Base-by-base conservation (phyloP, 2,888 invertebrate genomes). In the Hypolimnas misippus region DNA sequence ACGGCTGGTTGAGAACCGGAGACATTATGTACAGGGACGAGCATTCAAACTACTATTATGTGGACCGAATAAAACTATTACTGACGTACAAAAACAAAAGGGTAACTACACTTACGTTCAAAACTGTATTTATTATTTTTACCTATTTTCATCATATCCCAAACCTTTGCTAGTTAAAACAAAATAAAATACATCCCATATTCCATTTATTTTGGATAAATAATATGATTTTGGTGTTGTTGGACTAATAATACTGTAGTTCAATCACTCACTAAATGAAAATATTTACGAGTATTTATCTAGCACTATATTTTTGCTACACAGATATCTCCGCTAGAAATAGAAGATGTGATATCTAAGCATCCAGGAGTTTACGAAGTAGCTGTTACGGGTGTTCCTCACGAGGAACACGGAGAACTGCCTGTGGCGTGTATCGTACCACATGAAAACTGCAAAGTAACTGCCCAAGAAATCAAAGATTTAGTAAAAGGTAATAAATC, bases 1-100 rank as follows among this genome's bases (percentile, higher is more conserved):
- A n/a, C n/a, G n/a, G n/a, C n/a, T n/a, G n/a, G n/a, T n/a, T n/a
- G n/a, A n/a, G n/a, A n/a, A n/a, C n/a, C 0, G 93, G 93, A 0
- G 93, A 93, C 73, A 75, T 89, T 3, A 84, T 88, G 49, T 93
- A 92, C 63, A 87, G 87, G 61, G 93, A 93, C 61, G 87, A 89
- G 16, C 83, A 91, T 35, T 77, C 79, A 61, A 88, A 90, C 66
- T 93, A 88, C 68, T 93, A 82, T 70, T 84, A 91, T 44, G 86
- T 92, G 0, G 93, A 93, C 40, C 83, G 93, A 10, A 82, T 92
- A 14, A 93, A 93, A 65, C 78, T 93, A 62, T 77, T 93, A 66
- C 75, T 93, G 0, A 93, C 93, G 66, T 93, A 88, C 69, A 85
- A 80, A 44, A 86, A 82, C 31, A 82, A 89, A 76, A 93, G 93